Evolutionary conservation across 2,797 vertebrate genomes (phyloP).

Genomic region (Malurus splendens): DNA sequence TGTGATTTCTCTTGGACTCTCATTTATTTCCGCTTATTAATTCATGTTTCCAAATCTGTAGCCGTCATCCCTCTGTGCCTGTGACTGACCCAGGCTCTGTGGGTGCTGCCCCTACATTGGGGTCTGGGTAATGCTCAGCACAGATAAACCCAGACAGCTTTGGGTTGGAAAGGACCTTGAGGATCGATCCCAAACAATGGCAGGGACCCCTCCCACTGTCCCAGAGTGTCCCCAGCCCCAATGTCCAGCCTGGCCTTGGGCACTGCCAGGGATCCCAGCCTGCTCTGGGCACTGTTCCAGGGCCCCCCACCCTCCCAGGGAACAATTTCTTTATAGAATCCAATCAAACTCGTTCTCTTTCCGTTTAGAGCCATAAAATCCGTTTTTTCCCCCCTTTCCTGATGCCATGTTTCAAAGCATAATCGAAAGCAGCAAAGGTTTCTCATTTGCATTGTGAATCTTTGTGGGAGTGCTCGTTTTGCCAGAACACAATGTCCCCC

Average conservation of each 20-base stretch:
- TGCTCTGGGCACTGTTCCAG: not conserved
- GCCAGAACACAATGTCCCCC: not conserved
- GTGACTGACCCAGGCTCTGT: not conserved
- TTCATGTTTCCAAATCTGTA: not conserved
- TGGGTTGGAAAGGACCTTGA: not conserved
- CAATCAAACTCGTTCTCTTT: not conserved
- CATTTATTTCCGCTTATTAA: not conserved
- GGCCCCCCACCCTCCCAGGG: rapidly evolving
- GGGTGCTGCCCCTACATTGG: rapidly evolving
- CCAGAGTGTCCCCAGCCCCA: not conserved
- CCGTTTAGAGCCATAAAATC: not conserved
- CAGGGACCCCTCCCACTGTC: not conserved
- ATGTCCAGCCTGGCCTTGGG: not conserved
- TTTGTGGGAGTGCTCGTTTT: not conserved
- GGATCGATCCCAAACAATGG: not conserved
- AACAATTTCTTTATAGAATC: not conserved
- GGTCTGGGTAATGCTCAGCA: not conserved
- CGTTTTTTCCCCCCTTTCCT: rapidly evolving
- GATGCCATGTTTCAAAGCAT: not conserved
- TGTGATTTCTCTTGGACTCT: not conserved
- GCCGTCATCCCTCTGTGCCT: not conserved
- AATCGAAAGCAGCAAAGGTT: not conserved
- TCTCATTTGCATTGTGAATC: not conserved
- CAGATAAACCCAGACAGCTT: not conserved
- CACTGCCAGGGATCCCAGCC: no score